Percentiles rank a stretch among this genome's conserved stretches.
These are phyloP conservation scores for Pharmacophagus antenor DNA, from an alignment of 2,888 invertebrate genomes.

Conservation along the genomic window DNA sequence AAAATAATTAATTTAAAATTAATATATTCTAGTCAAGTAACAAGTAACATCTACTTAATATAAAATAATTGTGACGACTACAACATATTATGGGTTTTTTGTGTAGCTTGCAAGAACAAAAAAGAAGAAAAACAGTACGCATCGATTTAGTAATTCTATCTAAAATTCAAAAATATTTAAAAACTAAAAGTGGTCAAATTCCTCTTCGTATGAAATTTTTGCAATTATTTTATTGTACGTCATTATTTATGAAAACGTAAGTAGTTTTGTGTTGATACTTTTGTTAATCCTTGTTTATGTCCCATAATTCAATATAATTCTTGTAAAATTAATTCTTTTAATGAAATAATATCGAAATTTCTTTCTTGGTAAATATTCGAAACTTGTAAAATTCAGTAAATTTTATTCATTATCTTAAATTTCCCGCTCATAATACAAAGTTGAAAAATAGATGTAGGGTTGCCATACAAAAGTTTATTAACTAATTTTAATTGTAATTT, in stretches of 20 bases:
- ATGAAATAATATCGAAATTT: no score
- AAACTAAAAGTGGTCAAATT: slow-evolving; percentile 36
- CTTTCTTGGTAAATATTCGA: no score
- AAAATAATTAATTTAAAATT: background rate
- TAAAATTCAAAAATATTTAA: slow-evolving; percentile 42
- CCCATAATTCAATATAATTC: no score
- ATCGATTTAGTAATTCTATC: slow-evolving; percentile 32
- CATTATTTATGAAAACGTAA: slow-evolving; percentile 39
- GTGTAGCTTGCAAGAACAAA: slow-evolving; percentile 40
- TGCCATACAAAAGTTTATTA: background rate
- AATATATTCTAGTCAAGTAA: slow-evolving; percentile 1
- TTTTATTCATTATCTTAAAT: background rate
- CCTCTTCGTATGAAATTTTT: slow-evolving; percentile 35
- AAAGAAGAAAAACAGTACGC: slow-evolving; percentile 33
- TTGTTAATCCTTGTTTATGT: background rate
- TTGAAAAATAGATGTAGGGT: background rate
- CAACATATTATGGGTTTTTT: slow-evolving; percentile 41
- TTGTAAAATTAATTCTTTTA: no score
- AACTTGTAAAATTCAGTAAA: no score
- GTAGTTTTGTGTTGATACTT: slow-evolving; percentile 32
- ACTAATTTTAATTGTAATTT: background rate
- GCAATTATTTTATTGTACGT: slow-evolving; percentile 37
- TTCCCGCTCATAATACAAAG: background rate
- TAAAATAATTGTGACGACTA: slow-evolving; percentile 1
- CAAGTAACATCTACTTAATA: background rate